Evolutionary conservation across 1,140 invertebrate species (phyloP).

Genomic region (Aphidius ervi): DNA sequence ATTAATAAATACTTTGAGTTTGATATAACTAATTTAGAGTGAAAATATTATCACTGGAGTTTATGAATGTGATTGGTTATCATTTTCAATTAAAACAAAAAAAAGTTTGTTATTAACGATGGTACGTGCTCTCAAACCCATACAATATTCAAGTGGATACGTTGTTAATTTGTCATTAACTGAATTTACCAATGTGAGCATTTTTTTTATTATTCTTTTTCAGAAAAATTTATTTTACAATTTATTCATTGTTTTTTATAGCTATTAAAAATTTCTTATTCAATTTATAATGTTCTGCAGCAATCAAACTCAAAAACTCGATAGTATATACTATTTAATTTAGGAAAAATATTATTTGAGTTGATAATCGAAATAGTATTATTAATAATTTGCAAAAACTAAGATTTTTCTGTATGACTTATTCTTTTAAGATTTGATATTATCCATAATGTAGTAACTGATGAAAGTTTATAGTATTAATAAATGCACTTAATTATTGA

Average conservation of each 20-base stretch:
- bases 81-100: not conserved
- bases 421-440: too few relatives aligned
- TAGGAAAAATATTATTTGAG: too few relatives aligned
- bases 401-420: too few relatives aligned
- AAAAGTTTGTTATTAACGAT: not conserved
- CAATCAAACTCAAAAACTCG: not conserved
- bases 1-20: too few relatives aligned
- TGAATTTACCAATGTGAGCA: not conserved
- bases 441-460: too few relatives aligned
- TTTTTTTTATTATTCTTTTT: too few relatives aligned
- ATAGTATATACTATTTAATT: not conserved
- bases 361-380: too few relatives aligned
- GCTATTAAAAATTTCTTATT: conserved; percentile 1
- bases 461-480: too few relatives aligned
- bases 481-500: too few relatives aligned
- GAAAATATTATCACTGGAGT: not conserved
- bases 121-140: not conserved
- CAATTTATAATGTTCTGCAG: not conserved
- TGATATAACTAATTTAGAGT: not conserved
- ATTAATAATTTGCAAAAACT: too few relatives aligned
- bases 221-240: not conserved
- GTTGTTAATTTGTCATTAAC: not conserved
- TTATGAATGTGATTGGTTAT: not conserved
- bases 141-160: conserved; percentile 1
- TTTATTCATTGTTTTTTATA: not conserved